phyloP scores from a whole-genome alignment of 2,113 vertebrate species.

The Hassar affinis region DNA sequence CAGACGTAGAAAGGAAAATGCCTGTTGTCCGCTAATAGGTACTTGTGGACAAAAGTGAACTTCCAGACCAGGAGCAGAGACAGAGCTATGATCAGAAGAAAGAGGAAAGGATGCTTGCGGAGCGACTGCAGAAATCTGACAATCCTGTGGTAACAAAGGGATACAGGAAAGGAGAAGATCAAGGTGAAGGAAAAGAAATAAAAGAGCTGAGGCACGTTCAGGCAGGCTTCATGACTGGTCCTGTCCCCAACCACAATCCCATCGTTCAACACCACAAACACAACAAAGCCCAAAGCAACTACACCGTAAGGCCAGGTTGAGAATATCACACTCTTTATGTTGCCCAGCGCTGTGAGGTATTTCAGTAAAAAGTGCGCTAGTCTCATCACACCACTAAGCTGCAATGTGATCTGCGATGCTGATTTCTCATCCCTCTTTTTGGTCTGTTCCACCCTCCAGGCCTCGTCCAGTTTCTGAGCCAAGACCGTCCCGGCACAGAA shows the following conservation, averaged over 20 bases:
- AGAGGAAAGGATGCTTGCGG: constrained; percentile 74
- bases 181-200: constrained; percentile 88
- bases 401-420: constrained; percentile 66
- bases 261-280: constrained; percentile 80
- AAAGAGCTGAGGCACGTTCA: constrained; percentile 91
- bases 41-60: constrained; percentile 89
- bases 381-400: constrained; percentile 68
- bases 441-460: constrained; percentile 78
- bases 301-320: constrained; percentile 82
- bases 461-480: constrained; percentile 82
- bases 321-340: constrained; percentile 67
- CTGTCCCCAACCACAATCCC: constrained; percentile 92
- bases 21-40: constrained; percentile 93
- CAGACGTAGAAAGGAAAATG: constrained; percentile 95
- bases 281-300: constrained; percentile 72
- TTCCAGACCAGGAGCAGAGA: constrained; percentile 85
- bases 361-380: constrained; percentile 72
- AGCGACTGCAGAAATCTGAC: constrained; percentile 77
- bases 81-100: constrained; percentile 61
- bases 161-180: constrained; percentile 82
- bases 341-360: constrained; percentile 68
- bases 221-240: constrained; percentile 84
- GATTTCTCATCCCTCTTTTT: constrained; percentile 86
- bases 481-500: constrained; percentile 87
- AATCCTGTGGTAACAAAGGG: constrained; percentile 74